phyloP scores from a whole-genome alignment of 2,113 vertebrate species.

The Setophaga kirtlandii region DNA sequence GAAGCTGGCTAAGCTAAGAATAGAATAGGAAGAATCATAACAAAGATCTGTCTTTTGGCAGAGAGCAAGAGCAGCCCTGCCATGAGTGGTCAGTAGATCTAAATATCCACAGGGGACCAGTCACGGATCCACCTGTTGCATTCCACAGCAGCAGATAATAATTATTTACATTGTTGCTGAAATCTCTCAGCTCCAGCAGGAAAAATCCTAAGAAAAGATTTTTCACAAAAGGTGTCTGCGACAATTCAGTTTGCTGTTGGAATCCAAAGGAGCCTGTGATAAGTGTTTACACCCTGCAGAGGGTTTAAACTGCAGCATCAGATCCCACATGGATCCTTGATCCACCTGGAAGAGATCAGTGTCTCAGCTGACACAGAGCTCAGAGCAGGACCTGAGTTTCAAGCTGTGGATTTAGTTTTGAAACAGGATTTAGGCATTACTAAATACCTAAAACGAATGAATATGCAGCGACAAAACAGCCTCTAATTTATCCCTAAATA shows the following conservation, averaged over 20 bases:
- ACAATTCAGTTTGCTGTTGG: neutral
- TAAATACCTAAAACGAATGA: neutral
- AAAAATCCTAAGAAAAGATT: too few species aligned
- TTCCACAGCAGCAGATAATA: too few species aligned
- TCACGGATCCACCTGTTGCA: too few species aligned
- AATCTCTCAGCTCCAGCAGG: too few species aligned
- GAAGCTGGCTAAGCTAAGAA: too few species aligned
- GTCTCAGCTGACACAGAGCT: neutral
- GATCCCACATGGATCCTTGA: neutral
- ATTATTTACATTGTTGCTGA: too few species aligned
- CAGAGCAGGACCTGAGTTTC: neutral
- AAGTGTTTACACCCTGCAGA: neutral
- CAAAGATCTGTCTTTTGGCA: too few species aligned
- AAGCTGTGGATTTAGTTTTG: neutral
- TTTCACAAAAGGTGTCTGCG: too few species aligned
- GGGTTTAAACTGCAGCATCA: neutral
- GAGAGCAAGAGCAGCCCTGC: too few species aligned
- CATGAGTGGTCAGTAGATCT: too few species aligned
- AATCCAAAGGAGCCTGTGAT: neutral
- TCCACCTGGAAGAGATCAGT: neutral
- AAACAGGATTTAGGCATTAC: neutral
- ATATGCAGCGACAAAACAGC: neutral
- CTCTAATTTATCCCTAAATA: neutral
- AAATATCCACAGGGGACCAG: too few species aligned
- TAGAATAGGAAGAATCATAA: too few species aligned